These are phyloP conservation scores for Tetrapedia diversipes DNA, from an alignment of 2,888 invertebrate species.

Conservation along the genomic window DNA sequence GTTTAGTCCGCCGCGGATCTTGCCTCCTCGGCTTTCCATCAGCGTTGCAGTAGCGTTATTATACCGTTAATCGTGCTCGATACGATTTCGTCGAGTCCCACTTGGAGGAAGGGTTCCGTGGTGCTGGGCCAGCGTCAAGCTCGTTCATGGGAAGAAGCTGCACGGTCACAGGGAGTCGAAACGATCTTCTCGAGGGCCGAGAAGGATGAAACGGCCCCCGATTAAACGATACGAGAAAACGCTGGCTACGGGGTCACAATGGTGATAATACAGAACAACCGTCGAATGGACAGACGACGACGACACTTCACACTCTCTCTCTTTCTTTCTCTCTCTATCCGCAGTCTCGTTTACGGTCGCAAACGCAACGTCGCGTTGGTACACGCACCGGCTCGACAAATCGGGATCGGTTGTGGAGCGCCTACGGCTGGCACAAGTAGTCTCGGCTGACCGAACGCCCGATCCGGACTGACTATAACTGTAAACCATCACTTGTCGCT, in stretches of 20 bases:
- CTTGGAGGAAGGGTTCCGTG: neutral
- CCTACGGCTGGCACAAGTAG: constrained; percentile 55
- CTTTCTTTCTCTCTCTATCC: constrained; percentile 10
- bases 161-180: neutral
- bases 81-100: constrained; percentile 48
- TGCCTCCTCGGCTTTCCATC: constrained; percentile 34
- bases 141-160: neutral
- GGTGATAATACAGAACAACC: neutral
- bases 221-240: no score
- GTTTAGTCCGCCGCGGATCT: constrained; percentile 43
- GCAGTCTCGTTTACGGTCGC: constrained; percentile 16
- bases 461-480: constrained; percentile 83
- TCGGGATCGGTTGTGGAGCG: constrained; percentile 43
- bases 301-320: constrained; percentile 50
- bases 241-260: no score
- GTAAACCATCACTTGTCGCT: constrained; percentile 83
- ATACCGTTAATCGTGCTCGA: constrained; percentile 67
- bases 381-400: constrained; percentile 57
- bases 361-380: constrained; percentile 31
- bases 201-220: neutral
- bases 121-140: neutral
- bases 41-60: constrained; percentile 22
- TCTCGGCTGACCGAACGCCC: constrained; percentile 82
- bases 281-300: no score
- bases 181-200: no score